These are phyloP conservation scores for Zele albiditarsus DNA, from an alignment of 2,888 invertebrate species.

Conservation along the genomic window DNA sequence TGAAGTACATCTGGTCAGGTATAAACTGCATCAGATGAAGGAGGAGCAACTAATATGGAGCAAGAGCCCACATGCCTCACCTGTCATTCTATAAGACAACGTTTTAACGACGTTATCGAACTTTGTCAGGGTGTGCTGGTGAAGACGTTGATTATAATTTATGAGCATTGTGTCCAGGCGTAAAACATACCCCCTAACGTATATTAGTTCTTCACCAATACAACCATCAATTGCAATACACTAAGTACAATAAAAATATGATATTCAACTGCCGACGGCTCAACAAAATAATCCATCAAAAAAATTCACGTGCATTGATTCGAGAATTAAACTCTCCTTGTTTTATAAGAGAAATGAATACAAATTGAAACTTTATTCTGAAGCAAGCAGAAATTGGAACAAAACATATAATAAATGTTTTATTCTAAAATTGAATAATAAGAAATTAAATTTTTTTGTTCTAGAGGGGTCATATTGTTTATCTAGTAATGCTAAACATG, in stretches of 20 bases:
- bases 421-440: too few relatives aligned
- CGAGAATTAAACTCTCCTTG: too few relatives aligned
- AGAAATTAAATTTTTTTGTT: too few relatives aligned
- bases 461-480: too few relatives aligned
- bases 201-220: constrained; percentile 44
- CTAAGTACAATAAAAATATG: too few relatives aligned
- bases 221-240: not conserved
- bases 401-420: too few relatives aligned
- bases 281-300: too few relatives aligned
- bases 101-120: constrained; percentile 58
- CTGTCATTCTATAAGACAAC: constrained; percentile 48
- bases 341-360: too few relatives aligned
- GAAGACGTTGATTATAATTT: constrained; percentile 68
- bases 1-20: not conserved
- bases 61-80: constrained; percentile 21
- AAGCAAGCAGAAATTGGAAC: too few relatives aligned
- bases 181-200: constrained; percentile 55
- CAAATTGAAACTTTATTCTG: too few relatives aligned
- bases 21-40: not conserved
- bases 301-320: too few relatives aligned
- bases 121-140: constrained; percentile 58
- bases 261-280: not conserved
- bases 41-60: not conserved
- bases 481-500: too few relatives aligned
- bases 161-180: constrained; percentile 56